Evolutionary conservation across 2,113 vertebrate species (phyloP), one percentile per base, ranked within the genome.

Genomic region (Ondatra zibethicus): DNA sequence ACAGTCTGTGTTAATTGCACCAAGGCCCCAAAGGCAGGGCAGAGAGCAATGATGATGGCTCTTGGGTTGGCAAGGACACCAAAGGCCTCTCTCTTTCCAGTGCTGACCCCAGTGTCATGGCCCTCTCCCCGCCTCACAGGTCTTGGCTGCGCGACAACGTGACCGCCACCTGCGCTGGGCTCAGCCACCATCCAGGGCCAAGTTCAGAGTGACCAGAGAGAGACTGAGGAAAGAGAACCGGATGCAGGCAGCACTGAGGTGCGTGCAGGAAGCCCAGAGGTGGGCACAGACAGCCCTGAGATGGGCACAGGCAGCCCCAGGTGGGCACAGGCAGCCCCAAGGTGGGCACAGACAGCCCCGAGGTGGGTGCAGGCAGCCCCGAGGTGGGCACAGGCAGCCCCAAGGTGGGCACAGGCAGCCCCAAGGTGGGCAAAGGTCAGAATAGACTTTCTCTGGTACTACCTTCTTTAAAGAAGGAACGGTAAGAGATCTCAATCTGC

Each of bases 161-260:
- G 97, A 98, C 10, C 98, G 99, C 0, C 98, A 96, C 91, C 98
- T 99, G 61, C 98, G 97, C 66, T 94, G 99, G 29, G 98, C 98
- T 0, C 96, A 85, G 5, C 99, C 99, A 0, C 98, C 98, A 0
- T 96, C 97, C 75, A 92, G 58, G 12, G 97, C 94, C 55, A 98
- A 98, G 92, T 97, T 99, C 86, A 98, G 96, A 95, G 87, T 55
- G 78, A 87, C 68, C 68, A 97, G 95, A 47, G 66, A 89, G 3
- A 98, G 91, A 80, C 98, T 97, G 86, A 98, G 96, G 86, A 99
- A 96, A 91, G 97, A 98, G 42, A 86, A 87, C 19, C 84, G 96
- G 7, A 93, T 98, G 14, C 92, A 58, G 47, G 94, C 96, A 89
- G 98, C 97, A 58, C 16, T 70, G 68, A 70, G 33, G 33, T 70